Conservation (phyloP, 2,888 invertebrate genomes). For the Drosophila mulleri region DNA sequence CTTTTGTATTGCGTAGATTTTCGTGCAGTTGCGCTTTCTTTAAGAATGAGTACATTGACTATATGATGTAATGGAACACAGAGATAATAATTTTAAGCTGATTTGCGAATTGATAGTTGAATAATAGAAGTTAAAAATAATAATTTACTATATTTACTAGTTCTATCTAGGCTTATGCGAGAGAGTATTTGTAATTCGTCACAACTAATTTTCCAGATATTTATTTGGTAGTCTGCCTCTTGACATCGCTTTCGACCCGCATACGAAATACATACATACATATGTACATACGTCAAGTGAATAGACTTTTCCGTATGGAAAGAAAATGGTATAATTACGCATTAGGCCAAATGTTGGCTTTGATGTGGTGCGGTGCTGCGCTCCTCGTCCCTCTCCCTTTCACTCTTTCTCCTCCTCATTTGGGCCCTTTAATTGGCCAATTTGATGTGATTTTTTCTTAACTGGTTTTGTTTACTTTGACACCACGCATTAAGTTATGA, state of each 20-base stretch:
- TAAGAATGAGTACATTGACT: not conserved
- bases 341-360: constrained; percentile 41
- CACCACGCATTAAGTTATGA: constrained; percentile 44
- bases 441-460: constrained; percentile 44
- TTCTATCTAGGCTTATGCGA: not conserved
- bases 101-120: no score
- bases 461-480: constrained; percentile 56
- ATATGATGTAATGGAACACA: not conserved
- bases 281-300: constrained; percentile 21
- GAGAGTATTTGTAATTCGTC: not conserved
- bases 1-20: not conserved
- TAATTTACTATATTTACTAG: no score
- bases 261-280: no score
- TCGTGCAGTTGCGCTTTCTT: not conserved
- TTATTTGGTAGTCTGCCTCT: constrained; percentile 8
- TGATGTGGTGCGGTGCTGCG: constrained; percentile 38
- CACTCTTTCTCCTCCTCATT: not conserved
- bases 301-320: constrained; percentile 26
- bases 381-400: not conserved
- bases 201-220: not conserved
- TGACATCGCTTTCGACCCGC: constrained; percentile 21
- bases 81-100: no score
- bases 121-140: no score
- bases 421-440: constrained; percentile 70
- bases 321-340: constrained; percentile 46